phyloP scores from a whole-genome alignment of 2,888 invertebrate species.

The Mantis religiosa region DNA sequence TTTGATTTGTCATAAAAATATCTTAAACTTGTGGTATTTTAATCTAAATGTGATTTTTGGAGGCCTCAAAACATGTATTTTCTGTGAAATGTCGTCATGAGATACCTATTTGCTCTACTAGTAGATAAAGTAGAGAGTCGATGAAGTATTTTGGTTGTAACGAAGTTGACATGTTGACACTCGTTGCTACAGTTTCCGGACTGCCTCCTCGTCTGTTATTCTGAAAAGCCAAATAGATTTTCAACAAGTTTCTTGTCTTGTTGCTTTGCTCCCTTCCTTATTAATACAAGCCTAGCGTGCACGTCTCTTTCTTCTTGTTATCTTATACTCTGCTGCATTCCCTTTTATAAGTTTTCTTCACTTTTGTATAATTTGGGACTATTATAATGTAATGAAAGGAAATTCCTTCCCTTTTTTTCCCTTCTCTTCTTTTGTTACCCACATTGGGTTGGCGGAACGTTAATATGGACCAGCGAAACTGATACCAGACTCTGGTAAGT shows the following conservation, averaged over 20 bases:
- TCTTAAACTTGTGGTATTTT: no score
- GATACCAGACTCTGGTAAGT: neutral
- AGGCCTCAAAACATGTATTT: no score
- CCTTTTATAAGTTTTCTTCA: slow-evolving; percentile 13
- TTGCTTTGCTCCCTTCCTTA: neutral
- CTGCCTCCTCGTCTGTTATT: neutral
- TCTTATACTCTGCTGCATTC: slow-evolving; percentile 6
- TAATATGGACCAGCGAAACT: slow-evolving; percentile 4
- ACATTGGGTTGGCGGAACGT: neutral
- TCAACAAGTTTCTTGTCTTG: slow-evolving; percentile 6
- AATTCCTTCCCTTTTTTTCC: neutral
- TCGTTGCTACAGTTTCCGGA: no score
- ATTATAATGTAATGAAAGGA: slow-evolving; percentile 17
- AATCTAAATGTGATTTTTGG: no score
- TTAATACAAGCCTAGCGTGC: neutral
- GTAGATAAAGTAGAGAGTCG: no score
- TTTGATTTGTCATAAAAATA: no score
- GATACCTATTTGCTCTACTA: no score
- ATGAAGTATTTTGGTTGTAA: no score
- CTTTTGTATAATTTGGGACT: slow-evolving; percentile 13
- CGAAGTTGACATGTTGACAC: no score
- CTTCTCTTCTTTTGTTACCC: neutral
- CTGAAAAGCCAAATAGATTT: slow-evolving; percentile 14
- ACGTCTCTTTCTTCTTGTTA: slow-evolving; percentile 2
- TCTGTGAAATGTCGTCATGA: no score